A percentile compares a stretch with the other conserved stretches of the same genome.
Evolutionary conservation across 2,797 vertebrate species (phyloP).

Genomic region (Cynodonichthys magdalenae): DNA sequence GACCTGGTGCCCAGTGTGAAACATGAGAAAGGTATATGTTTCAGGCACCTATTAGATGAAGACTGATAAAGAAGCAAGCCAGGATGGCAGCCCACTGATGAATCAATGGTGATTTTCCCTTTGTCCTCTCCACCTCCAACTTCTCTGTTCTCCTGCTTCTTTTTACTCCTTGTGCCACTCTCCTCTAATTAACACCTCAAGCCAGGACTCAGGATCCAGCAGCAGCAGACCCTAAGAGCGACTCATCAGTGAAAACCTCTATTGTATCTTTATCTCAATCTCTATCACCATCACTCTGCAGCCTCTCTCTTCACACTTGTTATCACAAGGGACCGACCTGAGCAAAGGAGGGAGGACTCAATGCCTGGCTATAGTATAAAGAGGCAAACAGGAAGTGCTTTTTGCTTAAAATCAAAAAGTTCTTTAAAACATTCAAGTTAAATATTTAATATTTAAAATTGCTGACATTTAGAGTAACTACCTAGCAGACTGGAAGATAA

Average conservation of each 20-base stretch:
- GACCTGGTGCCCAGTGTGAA: constrained; percentile 47
- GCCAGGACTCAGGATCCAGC: constrained; percentile 50
- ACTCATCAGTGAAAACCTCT: constrained; percentile 69
- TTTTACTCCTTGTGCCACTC: constrained; percentile 26
- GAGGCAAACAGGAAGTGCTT: constrained; percentile 3
- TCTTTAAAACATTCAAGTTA: constrained; percentile 4
- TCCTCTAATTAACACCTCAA: constrained; percentile 68
- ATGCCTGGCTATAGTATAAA: constrained; percentile 15
- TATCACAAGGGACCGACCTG: constrained; percentile 40
- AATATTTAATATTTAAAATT: not conserved
- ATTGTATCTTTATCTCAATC: constrained; percentile 70
- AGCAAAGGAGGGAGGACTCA: not conserved
- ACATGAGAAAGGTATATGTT: constrained; percentile 45
- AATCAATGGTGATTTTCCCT: constrained; percentile 32
- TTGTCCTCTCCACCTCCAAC: not conserved
- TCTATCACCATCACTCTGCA: constrained; percentile 63
- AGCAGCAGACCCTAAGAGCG: constrained; percentile 44
- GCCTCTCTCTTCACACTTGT: constrained; percentile 44
- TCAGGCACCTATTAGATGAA: constrained; percentile 57
- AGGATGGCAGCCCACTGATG: constrained; percentile 24
- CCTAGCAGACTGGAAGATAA: constrained; percentile 28
- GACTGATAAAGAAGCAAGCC: constrained; percentile 43
- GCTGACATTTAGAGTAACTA: not conserved
- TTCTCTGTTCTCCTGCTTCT: constrained; percentile 17
- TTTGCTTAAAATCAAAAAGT: constrained; percentile 19